Evolutionary conservation across 2,888 invertebrate species (phyloP).

Genomic region (Halictus quadricinctus): DNA sequence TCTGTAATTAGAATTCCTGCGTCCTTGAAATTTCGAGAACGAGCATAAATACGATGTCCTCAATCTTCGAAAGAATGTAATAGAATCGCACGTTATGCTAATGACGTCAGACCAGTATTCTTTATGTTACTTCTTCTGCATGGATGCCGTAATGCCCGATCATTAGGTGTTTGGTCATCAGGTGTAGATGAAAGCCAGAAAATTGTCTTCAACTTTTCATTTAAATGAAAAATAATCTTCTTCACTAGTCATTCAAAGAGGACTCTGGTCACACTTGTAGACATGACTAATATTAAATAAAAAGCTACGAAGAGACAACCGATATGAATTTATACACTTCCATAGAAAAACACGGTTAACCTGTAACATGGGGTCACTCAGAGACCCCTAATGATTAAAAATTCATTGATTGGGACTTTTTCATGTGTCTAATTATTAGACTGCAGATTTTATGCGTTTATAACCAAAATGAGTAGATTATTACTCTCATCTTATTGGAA

Average conservation of each 20-base stretch:
- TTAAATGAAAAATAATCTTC: background rate
- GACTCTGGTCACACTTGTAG: background rate
- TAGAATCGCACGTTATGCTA: background rate
- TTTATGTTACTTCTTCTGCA: background rate
- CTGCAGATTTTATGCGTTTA: too few species aligned
- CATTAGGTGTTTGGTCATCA: background rate
- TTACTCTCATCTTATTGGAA: background rate
- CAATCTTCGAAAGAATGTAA: background rate
- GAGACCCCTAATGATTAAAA: too few species aligned
- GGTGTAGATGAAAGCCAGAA: background rate
- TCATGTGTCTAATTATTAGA: too few species aligned
- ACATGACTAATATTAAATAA: background rate
- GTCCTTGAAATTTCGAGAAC: background rate
- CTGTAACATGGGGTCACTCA: too few species aligned
- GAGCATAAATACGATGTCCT: background rate
- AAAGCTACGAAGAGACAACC: background rate
- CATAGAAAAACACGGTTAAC: too few species aligned
- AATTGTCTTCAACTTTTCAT: background rate
- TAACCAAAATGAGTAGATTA: too few species aligned
- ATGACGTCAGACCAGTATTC: background rate
- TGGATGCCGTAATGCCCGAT: background rate
- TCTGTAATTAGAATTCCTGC: background rate
- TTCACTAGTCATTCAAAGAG: background rate
- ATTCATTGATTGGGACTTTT: too few species aligned
- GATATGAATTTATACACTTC: too few species aligned